Conservation (phyloP, 2,888 invertebrate species). For the Epistrophella euchroma region DNA sequence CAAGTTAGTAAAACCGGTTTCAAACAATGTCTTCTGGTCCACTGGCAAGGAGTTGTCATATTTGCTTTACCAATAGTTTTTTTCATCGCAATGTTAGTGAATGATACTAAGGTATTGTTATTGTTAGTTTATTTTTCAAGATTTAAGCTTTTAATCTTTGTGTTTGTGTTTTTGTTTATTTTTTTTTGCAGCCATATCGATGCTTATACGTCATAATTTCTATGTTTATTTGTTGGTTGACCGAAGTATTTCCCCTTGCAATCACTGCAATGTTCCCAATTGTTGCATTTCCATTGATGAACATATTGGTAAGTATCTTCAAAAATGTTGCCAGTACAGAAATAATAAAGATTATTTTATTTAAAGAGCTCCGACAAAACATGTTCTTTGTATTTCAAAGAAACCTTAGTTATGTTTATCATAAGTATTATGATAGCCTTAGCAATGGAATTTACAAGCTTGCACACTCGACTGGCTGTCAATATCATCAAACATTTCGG, state of each 20-base stretch:
- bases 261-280: slow-evolving; percentile 53
- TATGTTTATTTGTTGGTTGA: slow-evolving; percentile 33
- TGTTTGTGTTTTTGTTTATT: not conserved
- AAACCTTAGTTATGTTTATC: slow-evolving; percentile 36
- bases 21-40: not conserved
- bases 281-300: slow-evolving; percentile 45
- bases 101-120: slow-evolving; percentile 26
- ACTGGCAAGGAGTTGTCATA: slow-evolving; percentile 33
- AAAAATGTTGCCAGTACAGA: not conserved
- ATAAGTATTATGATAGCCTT: slow-evolving; percentile 22
- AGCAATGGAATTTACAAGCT: slow-evolving; percentile 19
- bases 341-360: not conserved
- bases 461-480: not conserved
- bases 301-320: slow-evolving; percentile 26
- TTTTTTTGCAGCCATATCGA: slow-evolving; percentile 28
- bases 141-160: too few species aligned
- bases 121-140: too few species aligned
- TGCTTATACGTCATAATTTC: slow-evolving; percentile 29
- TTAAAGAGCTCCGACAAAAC: slow-evolving; percentile 31
- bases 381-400: slow-evolving; percentile 48
- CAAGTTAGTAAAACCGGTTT: not conserved
- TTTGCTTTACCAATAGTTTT: not conserved
- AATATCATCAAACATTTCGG: not conserved
- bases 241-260: slow-evolving; percentile 17
- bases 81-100: slow-evolving; percentile 26